Evolutionary conservation across 2,888 invertebrate species (phyloP), one percentile per base, ranked within the genome.

Genomic region (Eupithecia inturbata): DNA sequence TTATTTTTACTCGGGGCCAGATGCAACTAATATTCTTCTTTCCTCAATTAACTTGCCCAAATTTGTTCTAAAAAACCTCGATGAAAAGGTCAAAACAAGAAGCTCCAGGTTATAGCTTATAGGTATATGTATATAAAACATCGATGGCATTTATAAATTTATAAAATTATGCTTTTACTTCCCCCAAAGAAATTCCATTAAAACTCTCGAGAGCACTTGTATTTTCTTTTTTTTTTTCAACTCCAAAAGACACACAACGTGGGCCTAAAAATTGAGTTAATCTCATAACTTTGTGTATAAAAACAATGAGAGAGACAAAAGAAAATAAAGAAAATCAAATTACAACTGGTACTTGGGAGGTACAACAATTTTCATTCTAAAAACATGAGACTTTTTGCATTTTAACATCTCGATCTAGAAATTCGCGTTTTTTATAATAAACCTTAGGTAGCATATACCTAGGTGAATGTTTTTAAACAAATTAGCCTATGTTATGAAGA

Each of bases 191-290:
- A 88, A 88, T 86, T 87, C 84, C 82, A 87, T 89, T 89, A 87
- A 86, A 88, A 86, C 84, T 85, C 82, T 82, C 81, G 75, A 80
- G 73, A 79, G 79, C 77, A 83, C 80, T 79, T 75, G 70, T 69
- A 57, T 71, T 80, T 83, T 84, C 82, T 80, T 81, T 79, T 80
- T n/a, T 78, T 83, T 82, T 85, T 82, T 82, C 77, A 80, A 77
- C 81, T 84, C 83, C 87, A 87, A 85, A 84, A 84, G 87, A 86
- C 82, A 85, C 83, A 85, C 72, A 66, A 63, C 82, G 82, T 82
- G 82, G 84, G 83, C 84, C 81, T 82, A 83, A 85, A 89, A 89
- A 89, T 89, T 89, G 87, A 88, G 88, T 89, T 89, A 89, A 89
- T 89, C 85, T 89, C 82, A 82, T 83, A 85, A 87, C 85, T 84